Base-by-base conservation (phyloP, 2,888 invertebrate species). In the Boloria selene region DNA sequence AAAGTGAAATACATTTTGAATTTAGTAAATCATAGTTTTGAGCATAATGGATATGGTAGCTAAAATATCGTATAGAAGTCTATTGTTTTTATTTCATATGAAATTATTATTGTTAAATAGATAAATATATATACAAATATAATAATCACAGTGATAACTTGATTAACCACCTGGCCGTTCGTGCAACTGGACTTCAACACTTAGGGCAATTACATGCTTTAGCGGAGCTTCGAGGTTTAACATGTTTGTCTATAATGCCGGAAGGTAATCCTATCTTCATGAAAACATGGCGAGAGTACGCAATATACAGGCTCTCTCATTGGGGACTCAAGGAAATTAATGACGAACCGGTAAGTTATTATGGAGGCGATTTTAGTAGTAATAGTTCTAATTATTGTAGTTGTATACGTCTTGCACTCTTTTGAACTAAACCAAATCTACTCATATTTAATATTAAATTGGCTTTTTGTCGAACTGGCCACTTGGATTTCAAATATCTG, bases 121-220 rank as follows among this genome's bases (percentile, higher is more conserved):
- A 59, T 62, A 18, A 31, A 17, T 56, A 31, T 31, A n/a, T n/a
- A 22, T 52, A 66, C 26, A 26, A 42, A 58, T 58, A 55, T 45
- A 47, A 42, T 51, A 62, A 38, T 13, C 31, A 38, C 31, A 38
- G 6, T 51, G 49, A 44, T 60, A 53, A 22, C n/a, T n/a, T n/a
- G n/a, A n/a, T 96, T 16, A 96, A 95, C 69, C 94, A 96, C 79
- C 95, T 96, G 78, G 94, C 95, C 38, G 97, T 98, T 74, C 95
- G 96, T 18, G 94, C 93, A 0, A 93, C 92, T 1, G 93, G 93
- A 2, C 74, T 93, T 1, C 90, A 92, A 72, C 95, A 95, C 81
- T 90, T 98, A 61, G 96, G 97, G 0, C 98, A 98, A 83, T 87
- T 98, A 61, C 98, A 98, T 84, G 97, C 98, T 1, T 90, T 98